phyloP scores from a whole-genome alignment of 2,113 vertebrate species.

The Ammodytes dubius region DNA sequence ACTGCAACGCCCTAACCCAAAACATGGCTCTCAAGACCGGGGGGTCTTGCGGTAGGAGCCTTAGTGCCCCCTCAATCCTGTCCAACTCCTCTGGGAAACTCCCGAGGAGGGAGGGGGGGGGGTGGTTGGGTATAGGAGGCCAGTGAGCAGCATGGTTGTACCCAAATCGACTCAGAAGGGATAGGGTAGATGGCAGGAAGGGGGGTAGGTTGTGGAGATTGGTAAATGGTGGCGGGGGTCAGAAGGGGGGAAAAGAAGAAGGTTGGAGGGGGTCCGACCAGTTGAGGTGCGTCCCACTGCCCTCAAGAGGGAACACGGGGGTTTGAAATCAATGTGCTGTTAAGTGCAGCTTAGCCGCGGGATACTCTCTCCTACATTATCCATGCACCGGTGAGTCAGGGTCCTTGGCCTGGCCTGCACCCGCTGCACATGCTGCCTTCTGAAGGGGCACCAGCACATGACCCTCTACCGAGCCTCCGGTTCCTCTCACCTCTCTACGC shows the following conservation, averaged over 20 bases:
- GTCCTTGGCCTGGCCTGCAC: constrained; percentile 21
- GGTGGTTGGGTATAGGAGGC: constrained; percentile 13
- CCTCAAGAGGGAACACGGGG: constrained; percentile 78
- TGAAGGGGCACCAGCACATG: constrained; percentile 51
- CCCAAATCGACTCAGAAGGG: constrained; percentile 55
- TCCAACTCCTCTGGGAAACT: constrained; percentile 52
- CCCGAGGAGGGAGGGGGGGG: not conserved
- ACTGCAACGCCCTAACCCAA: constrained; percentile 39
- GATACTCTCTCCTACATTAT: constrained; percentile 77
- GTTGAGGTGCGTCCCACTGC: constrained; percentile 67
- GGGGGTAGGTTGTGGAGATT: constrained; percentile 50
- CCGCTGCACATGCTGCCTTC: constrained; percentile 35
- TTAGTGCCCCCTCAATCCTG: constrained; percentile 64
- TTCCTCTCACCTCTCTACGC: constrained; percentile 71
- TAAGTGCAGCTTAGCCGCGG: constrained; percentile 85
- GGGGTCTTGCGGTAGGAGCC: constrained; percentile 60
- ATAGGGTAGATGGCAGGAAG: constrained; percentile 48
- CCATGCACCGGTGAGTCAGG: constrained; percentile 75
- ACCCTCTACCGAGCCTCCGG: constrained; percentile 50
- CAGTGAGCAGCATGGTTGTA: constrained; percentile 66
- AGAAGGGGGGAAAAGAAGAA: constrained; percentile 19
- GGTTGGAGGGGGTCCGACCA: constrained; percentile 41
- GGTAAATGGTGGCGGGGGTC: constrained; percentile 67
- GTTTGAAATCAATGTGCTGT: constrained; percentile 88
- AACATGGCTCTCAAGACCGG: constrained; percentile 62